Base-by-base conservation (phyloP, 2,113 vertebrate species). In the Chaetodon auriga region DNA sequence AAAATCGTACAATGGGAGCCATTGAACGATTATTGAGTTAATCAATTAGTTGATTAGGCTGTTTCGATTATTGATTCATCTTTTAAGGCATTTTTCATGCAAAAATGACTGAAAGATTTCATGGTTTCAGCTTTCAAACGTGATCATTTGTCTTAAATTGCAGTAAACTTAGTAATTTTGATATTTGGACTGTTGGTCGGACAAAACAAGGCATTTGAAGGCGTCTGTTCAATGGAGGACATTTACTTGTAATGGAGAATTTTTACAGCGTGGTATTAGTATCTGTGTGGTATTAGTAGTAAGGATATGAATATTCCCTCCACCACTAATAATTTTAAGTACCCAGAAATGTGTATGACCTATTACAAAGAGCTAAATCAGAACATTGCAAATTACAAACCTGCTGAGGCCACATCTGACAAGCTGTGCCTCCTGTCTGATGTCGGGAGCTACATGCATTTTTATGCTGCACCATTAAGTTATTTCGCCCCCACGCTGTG, bases 301-400 rank as follows among this genome's bases (percentile, higher is more conserved):
- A 54, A n/a, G 21, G 9, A 54, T 23, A n/a, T 13, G 54, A 57
- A 23, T 57, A 25, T 10, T n/a, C n/a, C 54, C n/a, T 23, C 11
- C 13, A 25, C 12, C 55, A 25, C 11, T 30, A 7, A 4, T 48
- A 15, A 72, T 74, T 41, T 45, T 0, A 0, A 57, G 13, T 43
- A 55, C 13, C 19, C 15, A 45, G 66, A 45, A 16, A 58, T 41
- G 30, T 48, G 21, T 25, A 12, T 54, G 13, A 57, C n/a, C 48
- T 25, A 43, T 53, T 38, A 60, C 19, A 23, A 30, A 48, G 57
- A 57, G 58, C 62, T 77, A 43, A 85, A 80, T 76, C 51, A 35
- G 13, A 21, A 48, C 35, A 19, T 16, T 78, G 36, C 10, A 71
- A 58, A 77, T 62, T 14, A 61, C 51, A 66, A 60, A 68, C 57